A percentile compares a stretch with the other conserved stretches of the same genome.
Evolutionary conservation across 1,140 invertebrate species (phyloP).

Genomic region (Pissodes strobi): DNA sequence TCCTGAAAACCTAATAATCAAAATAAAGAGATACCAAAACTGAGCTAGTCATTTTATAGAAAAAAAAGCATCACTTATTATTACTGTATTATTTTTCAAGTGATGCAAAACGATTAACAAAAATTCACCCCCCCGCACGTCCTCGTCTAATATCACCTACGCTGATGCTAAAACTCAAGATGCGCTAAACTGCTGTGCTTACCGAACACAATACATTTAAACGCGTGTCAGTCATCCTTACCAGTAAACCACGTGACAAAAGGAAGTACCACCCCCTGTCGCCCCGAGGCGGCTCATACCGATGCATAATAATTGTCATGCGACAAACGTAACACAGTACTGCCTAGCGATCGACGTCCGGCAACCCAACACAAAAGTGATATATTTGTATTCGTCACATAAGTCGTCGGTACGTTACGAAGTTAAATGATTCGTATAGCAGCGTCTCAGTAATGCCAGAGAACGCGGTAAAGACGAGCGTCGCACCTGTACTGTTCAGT

Average conservation of each 20-base stretch:
- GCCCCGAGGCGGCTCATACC: constrained; percentile 9
- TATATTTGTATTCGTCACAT: constrained; percentile 49
- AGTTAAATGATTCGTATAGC: constrained; percentile 45
- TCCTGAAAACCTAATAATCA: too few relatives aligned
- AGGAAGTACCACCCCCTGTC: constrained; percentile 21
- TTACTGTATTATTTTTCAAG: too few relatives aligned
- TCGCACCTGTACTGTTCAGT: constrained; percentile 21
- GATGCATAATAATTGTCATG: constrained; percentile 18
- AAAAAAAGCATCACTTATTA: too few relatives aligned
- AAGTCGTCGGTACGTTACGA: constrained; percentile 30
- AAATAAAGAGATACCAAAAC: too few relatives aligned
- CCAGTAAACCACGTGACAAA: constrained; percentile 9
- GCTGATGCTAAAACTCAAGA: too few relatives aligned
- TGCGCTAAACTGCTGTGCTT: too few relatives aligned
- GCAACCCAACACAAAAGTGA: constrained; percentile 27
- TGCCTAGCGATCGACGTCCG: constrained; percentile 12
- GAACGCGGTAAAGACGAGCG: constrained; percentile 33
- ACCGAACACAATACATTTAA: too few relatives aligned
- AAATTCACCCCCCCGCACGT: too few relatives aligned
- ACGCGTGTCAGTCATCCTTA: too few relatives aligned
- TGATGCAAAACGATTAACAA: too few relatives aligned
- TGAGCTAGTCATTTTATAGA: too few relatives aligned
- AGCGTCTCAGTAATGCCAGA: constrained; percentile 33
- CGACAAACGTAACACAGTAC: constrained; percentile 18
- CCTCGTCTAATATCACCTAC: too few relatives aligned